Evolutionary conservation across 1,140 invertebrate genomes (phyloP).

Genomic region (Drosophila asahinai): DNA sequence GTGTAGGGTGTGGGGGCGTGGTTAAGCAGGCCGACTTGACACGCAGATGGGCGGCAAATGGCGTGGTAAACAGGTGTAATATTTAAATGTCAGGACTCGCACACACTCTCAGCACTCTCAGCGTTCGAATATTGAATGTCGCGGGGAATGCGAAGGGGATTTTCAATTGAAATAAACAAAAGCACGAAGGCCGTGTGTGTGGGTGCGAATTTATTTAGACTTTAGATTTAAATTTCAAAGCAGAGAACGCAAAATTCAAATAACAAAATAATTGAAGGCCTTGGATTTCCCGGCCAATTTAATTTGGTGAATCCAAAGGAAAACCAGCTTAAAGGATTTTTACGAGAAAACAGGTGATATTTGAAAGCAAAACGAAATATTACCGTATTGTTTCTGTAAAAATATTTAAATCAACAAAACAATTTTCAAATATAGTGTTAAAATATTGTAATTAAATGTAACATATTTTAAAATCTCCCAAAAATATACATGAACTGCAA

Average conservation of each 20-base stretch:
- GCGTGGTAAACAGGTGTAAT: slow-evolving; percentile 41
- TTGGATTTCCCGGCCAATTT: neutral
- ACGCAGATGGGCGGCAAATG: slow-evolving; percentile 29
- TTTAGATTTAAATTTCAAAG: slow-evolving; percentile 19
- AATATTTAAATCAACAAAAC: too few relatives aligned
- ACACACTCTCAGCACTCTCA: neutral
- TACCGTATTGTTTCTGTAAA: too few relatives aligned
- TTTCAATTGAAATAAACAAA: slow-evolving; percentile 1
- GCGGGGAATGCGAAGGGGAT: neutral
- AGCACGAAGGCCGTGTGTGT: too few relatives aligned
- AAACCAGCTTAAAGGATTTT: neutral
- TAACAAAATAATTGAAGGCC: slow-evolving; percentile 4
- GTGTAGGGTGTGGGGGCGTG: slow-evolving; percentile 33
- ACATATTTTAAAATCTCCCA: too few relatives aligned
- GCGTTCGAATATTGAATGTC: slow-evolving; percentile 19
- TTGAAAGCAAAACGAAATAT: too few relatives aligned
- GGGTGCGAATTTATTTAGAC: neutral
- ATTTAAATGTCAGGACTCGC: slow-evolving; percentile 35
- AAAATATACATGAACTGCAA: too few relatives aligned
- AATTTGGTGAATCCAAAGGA: neutral
- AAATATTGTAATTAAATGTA: too few relatives aligned
- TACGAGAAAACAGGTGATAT: too few relatives aligned
- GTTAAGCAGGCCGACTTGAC: slow-evolving; percentile 23
- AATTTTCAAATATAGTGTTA: too few relatives aligned
- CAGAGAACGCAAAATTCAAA: neutral